phyloP scores from a whole-genome alignment of 2,113 vertebrate genomes.

The Origma solitaria region DNA sequence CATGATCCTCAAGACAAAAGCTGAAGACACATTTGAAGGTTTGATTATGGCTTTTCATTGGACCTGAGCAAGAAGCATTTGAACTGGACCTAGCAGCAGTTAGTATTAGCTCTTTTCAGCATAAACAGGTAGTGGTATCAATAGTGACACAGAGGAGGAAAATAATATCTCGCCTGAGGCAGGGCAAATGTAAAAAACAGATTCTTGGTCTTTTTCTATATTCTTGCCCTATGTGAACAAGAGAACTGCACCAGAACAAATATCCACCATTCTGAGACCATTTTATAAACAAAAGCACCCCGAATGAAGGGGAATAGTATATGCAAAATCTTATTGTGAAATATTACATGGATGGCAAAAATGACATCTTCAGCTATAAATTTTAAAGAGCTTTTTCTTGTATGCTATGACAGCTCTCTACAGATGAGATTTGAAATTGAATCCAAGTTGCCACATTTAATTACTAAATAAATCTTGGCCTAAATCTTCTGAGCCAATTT shows the following conservation, averaged over 20 bases:
- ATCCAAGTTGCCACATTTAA: slow-evolving; percentile 6
- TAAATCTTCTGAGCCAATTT: not conserved
- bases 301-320: not conserved
- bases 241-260: not conserved
- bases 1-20: not conserved
- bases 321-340: no score
- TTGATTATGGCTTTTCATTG: not conserved
- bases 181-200: not conserved
- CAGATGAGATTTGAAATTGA: not conserved
- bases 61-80: not conserved
- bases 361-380: not conserved
- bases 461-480: slow-evolving; percentile 35
- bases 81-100: not conserved
- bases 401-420: not conserved
- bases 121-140: not conserved
- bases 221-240: not conserved
- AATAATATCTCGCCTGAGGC: not conserved
- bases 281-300: not conserved
- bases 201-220: not conserved
- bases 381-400: not conserved
- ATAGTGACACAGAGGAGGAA: not conserved
- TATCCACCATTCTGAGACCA: not conserved
- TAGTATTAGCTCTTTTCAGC: not conserved
- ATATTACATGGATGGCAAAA: not conserved
- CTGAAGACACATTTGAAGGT: not conserved